Conservation (phyloP, 1,140 invertebrate species). For the Oedothorax gibbosus region DNA sequence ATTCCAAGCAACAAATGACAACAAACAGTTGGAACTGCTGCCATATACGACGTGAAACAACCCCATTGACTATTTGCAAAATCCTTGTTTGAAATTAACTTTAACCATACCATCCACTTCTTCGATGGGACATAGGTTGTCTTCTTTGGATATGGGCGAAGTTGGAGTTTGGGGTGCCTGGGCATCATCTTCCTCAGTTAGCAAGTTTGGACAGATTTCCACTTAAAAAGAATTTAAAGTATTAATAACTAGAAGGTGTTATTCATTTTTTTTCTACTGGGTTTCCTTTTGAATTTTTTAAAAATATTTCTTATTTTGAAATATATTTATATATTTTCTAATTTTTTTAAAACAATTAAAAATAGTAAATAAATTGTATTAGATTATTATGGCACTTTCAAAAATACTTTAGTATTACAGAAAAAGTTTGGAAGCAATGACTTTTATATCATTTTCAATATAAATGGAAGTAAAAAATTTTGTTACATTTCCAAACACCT, state of each 20-base stretch:
- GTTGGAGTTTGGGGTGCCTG: neutral
- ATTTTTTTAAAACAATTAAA: neutral
- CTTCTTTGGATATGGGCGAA: neutral
- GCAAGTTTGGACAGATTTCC: constrained; percentile 36
- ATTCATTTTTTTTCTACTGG: neutral
- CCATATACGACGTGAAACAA: too few species aligned
- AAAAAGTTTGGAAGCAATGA: too few species aligned
- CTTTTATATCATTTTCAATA: too few species aligned
- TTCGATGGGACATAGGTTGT: constrained; percentile 55
- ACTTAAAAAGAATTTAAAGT: constrained; percentile 7
- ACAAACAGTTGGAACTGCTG: too few species aligned
- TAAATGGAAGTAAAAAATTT: too few species aligned
- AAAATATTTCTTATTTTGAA: neutral
- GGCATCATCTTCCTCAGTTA: constrained; percentile 30
- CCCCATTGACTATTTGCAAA: too few species aligned
- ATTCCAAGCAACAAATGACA: too few species aligned
- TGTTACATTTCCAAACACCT: too few species aligned
- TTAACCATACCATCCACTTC: constrained; percentile 56
- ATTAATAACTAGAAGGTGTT: neutral
- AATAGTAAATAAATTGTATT: neutral
- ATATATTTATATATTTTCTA: neutral
- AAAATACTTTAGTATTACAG: too few species aligned
- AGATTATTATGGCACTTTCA: too few species aligned
- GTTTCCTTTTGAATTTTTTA: neutral
- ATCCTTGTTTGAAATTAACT: too few species aligned